Percentiles rank a stretch among this genome's conserved stretches.
These are phyloP conservation scores for Onchidella celtica DNA, from an alignment of 2,888 invertebrate genomes.

Conservation along the genomic window DNA sequence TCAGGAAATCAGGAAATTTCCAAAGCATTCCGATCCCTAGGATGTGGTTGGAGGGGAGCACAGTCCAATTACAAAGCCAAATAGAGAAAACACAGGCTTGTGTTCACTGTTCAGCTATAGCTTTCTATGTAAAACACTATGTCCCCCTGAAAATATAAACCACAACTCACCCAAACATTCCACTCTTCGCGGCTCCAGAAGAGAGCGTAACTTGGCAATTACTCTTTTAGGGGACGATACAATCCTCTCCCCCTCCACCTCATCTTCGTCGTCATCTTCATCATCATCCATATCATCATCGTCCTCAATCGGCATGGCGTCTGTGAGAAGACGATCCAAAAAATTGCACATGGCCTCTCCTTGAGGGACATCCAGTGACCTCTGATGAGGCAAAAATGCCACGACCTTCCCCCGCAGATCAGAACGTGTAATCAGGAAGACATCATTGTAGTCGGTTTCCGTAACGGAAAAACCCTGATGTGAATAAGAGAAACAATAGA, in stretches of 20 bases:
- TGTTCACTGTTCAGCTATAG: too few species aligned
- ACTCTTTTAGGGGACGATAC: constrained; percentile 35
- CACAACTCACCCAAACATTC: constrained; percentile 63
- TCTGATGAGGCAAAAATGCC: constrained; percentile 70
- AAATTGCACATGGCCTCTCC: constrained; percentile 69
- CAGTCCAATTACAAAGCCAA: too few species aligned
- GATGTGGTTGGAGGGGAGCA: too few species aligned
- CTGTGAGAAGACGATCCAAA: constrained; percentile 65
- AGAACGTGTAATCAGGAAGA: constrained; percentile 66
- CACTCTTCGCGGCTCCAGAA: constrained; percentile 63
- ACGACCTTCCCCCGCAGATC: constrained; percentile 63
- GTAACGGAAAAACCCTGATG: constrained; percentile 67
- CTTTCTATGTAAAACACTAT: too few species aligned
- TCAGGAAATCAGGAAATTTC: not conserved
- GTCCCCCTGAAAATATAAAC: too few species aligned
- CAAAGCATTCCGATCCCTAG: too few species aligned
- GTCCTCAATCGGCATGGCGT: constrained; percentile 58
- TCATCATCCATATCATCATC: constrained; percentile 53
- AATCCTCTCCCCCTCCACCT: constrained; percentile 38
- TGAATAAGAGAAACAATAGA: not conserved
- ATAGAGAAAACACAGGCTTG: too few species aligned
- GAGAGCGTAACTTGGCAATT: constrained; percentile 55
- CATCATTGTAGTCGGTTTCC: constrained; percentile 69
- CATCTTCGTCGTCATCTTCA: constrained; percentile 55
- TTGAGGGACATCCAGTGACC: constrained; percentile 68